A percentile compares a stretch with the other conserved stretches of the same genome.
Conservation (phyloP, 2,113 vertebrate genomes). For the Syrrhaptes paradoxus region DNA sequence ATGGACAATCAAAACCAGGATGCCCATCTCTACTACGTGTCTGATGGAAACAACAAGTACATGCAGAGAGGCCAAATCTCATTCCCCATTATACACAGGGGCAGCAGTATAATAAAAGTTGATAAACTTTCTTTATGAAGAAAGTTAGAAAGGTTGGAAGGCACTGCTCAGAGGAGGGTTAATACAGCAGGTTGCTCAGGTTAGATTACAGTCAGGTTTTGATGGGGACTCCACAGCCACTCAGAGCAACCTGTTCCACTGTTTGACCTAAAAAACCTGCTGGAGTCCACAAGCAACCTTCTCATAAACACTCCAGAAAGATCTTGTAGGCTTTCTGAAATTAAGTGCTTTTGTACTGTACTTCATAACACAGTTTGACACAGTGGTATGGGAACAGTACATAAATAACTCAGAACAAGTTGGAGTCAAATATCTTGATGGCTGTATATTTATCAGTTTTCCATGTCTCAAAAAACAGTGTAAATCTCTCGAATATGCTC, state of each 20-base stretch:
- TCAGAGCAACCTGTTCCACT: background rate
- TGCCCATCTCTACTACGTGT: fast-evolving
- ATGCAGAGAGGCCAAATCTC: background rate
- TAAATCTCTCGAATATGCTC: background rate
- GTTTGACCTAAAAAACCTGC: background rate
- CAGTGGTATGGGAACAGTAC: background rate
- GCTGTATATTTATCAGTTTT: background rate
- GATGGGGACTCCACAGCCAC: background rate
- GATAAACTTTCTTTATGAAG: background rate
- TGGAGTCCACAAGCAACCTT: background rate
- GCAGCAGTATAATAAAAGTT: background rate
- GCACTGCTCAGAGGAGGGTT: background rate
- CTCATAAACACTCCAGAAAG: background rate
- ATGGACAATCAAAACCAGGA: background rate
- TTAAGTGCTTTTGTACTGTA: background rate
- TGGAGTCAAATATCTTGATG: background rate
- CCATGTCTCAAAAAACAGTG: background rate
- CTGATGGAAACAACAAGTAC: background rate
- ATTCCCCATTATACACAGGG: background rate
- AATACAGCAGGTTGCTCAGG: background rate
- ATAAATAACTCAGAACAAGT: background rate
- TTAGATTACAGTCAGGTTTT: background rate
- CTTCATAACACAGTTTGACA: background rate
- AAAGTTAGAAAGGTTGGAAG: background rate
- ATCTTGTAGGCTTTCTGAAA: background rate